These are phyloP conservation scores for Chinchilla lanigera DNA, from an alignment of 2,113 vertebrate genomes.

Conservation along the genomic window DNA sequence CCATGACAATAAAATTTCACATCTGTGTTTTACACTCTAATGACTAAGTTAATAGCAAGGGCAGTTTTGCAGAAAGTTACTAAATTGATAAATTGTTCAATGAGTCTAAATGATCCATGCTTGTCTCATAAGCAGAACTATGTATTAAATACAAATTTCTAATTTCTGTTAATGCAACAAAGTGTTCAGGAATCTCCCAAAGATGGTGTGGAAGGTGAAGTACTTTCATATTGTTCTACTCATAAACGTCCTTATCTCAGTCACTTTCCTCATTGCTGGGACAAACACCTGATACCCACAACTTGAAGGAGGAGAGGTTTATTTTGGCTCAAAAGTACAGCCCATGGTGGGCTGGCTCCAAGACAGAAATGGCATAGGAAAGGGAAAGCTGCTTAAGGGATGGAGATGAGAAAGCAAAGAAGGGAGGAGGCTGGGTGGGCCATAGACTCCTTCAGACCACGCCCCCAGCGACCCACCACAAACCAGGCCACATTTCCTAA, in stretches of 20 bases:
- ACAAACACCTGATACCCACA: neutral
- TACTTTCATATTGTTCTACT: neutral
- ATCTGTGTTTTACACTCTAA: conserved; percentile 79
- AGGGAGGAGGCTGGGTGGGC: neutral
- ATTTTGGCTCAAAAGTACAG: neutral
- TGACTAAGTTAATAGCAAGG: conserved; percentile 82
- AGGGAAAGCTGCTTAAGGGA: neutral
- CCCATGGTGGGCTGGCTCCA: neutral
- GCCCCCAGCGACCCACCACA: neutral
- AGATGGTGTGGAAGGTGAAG: neutral
- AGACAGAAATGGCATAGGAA: neutral
- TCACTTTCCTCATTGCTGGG: neutral
- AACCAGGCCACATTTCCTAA: neutral
- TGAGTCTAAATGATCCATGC: conserved; percentile 58
- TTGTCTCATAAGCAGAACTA: conserved; percentile 30
- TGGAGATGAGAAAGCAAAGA: neutral
- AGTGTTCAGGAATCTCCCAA: conserved; percentile 8
- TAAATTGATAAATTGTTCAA: conserved; percentile 81
- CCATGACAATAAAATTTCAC: conserved; percentile 79
- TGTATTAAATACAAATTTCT: conserved; percentile 57
- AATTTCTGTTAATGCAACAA: neutral
- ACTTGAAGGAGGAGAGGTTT: neutral
- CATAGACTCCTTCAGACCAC: neutral
- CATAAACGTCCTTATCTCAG: neutral
- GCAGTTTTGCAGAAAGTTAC: conserved; percentile 79